Conservation (phyloP, 1,140 invertebrate genomes). For the Sitodiplosis mosellana region DNA sequence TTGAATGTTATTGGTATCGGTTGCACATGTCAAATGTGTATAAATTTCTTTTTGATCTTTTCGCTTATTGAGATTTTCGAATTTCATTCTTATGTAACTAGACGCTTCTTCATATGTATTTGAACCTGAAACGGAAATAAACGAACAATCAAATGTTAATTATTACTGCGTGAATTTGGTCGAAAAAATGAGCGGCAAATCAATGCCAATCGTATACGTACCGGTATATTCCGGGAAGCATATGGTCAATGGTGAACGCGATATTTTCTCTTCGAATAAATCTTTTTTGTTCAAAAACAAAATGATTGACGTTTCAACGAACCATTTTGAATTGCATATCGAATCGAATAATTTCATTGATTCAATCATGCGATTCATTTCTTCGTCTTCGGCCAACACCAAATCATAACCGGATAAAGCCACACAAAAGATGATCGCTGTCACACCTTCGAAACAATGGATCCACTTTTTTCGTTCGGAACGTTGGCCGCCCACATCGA, state of each 20-base stretch:
- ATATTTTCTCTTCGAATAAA: conserved; percentile 86
- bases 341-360: conserved; percentile 90
- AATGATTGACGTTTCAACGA: conserved; percentile 94
- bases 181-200: background rate
- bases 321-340: conserved; percentile 97
- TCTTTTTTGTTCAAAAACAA: conserved; percentile 95
- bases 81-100: conserved; percentile 75
- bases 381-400: conserved; percentile 88
- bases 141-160: conserved; percentile 2
- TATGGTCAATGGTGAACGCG: conserved; percentile 77
- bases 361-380: conserved; percentile 83
- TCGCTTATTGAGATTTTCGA: conserved; percentile 71
- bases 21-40: conserved; percentile 82
- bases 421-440: conserved; percentile 92
- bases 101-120: conserved; percentile 76
- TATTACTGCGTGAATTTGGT: conserved; percentile 2
- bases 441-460: conserved; percentile 92
- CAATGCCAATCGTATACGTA: conserved; percentile 21
- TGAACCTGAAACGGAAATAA: conserved; percentile 33
- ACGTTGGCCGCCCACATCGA: conserved; percentile 82
- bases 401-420: conserved; percentile 87
- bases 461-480: conserved; percentile 97
- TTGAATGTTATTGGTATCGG: conserved; percentile 79
- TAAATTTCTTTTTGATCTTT: conserved; percentile 82
- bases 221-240: conserved; percentile 89